Conservation (phyloP, 92 coral and sea anemone species). For the Virgularia gustaviana region DNA sequence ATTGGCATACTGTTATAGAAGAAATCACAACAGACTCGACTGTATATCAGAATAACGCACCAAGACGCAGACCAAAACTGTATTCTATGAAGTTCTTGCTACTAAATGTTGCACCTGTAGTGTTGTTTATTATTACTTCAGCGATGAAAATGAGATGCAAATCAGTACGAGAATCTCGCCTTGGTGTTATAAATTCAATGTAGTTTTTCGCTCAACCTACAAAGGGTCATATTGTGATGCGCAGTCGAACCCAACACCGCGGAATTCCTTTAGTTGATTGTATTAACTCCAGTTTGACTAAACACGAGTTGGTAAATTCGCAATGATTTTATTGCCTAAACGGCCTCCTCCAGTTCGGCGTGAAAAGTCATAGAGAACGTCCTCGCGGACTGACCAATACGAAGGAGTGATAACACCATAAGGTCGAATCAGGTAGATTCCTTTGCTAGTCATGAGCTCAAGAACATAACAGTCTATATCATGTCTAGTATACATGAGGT, state of each 20-base stretch:
- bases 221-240: too few species aligned
- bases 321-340: slow-evolving; percentile 15
- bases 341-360: slow-evolving; percentile 36
- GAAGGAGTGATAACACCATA: slow-evolving; percentile 67
- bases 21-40: too few species aligned
- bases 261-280: background rate
- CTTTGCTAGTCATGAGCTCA: slow-evolving; percentile 58
- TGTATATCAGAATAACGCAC: too few species aligned
- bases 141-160: background rate
- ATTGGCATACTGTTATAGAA: too few species aligned
- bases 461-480: slow-evolving; percentile 51
- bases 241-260: too few species aligned
- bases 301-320: slow-evolving; percentile 29
- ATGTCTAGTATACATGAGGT: slow-evolving; percentile 2
- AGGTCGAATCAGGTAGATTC: slow-evolving; percentile 46
- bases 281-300: background rate
- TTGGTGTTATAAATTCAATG: background rate
- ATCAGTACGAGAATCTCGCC: slow-evolving; percentile 4
- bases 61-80: too few species aligned
- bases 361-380: slow-evolving; percentile 59
- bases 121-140: background rate
- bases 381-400: slow-evolving; percentile 73
- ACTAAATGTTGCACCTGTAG: background rate
- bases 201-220: background rate
- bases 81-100: too few species aligned